phyloP scores from a whole-genome alignment of 2,113 vertebrate species.

The Pterocles burchelli region DNA sequence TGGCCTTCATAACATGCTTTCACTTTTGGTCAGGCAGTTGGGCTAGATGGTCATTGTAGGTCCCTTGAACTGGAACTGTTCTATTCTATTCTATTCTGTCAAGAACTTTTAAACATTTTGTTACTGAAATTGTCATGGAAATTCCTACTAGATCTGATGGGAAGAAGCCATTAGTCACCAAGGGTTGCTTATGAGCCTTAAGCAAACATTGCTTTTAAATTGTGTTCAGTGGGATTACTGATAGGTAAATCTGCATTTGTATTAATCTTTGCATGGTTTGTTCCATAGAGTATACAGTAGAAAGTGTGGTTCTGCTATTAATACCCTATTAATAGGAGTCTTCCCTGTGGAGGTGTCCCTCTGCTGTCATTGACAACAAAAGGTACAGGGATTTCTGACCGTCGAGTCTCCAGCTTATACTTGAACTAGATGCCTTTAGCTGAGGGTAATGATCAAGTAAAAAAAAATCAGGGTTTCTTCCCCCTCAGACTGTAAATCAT shows the following conservation, averaged over 20 bases:
- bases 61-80: not conserved
- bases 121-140: not conserved
- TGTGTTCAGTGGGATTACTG: not conserved
- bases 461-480: not conserved
- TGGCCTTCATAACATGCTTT: not conserved
- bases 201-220: not conserved
- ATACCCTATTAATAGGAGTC: not conserved
- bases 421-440: not conserved
- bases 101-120: not conserved
- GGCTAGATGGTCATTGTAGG: not conserved
- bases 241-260: not conserved
- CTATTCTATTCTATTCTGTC: not conserved
- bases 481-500: not conserved
- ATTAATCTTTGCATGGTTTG: not conserved
- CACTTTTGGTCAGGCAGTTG: not conserved
- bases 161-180: not conserved
- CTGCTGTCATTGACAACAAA: not conserved
- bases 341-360: not conserved
- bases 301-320: not conserved
- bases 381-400: not conserved
- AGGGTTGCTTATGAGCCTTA: not conserved
- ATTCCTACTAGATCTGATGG: not conserved
- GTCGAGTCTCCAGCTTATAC: not conserved
- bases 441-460: not conserved
- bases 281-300: not conserved